These are phyloP conservation scores for Aplysina aerophoba DNA, from an alignment of 37 sponge, comb jelly and placozoan genomes.

Conservation along the genomic window DNA sequence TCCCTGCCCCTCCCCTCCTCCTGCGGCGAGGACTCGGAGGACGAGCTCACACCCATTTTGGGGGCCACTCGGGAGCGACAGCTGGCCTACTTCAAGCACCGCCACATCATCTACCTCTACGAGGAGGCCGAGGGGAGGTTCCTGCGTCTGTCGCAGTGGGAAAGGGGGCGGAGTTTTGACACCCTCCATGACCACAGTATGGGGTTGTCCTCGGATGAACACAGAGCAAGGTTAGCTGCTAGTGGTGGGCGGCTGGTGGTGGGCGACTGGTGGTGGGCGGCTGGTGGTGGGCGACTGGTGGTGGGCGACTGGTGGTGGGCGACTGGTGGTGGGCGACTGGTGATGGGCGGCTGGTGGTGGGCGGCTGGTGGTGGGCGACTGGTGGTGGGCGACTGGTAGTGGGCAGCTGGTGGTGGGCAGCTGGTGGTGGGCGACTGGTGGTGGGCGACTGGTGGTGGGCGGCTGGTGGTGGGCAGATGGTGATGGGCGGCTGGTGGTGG, in stretches of 20 bases:
- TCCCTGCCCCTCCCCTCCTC: not conserved
- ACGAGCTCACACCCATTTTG: not conserved
- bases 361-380: not conserved
- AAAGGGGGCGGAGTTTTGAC: constrained; percentile 18
- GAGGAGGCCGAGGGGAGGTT: constrained; percentile 17
- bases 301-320: not conserved
- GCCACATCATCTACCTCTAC: constrained; percentile 44
- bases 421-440: too few species aligned
- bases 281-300: too few species aligned
- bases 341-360: not conserved
- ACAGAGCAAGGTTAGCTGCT: constrained; percentile 13
- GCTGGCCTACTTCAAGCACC: constrained; percentile 25
- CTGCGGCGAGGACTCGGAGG: not conserved
- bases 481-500: not conserved
- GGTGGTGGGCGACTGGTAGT: too few species aligned
- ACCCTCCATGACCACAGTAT: constrained; percentile 32
- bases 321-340: too few species aligned
- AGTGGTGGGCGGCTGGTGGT: too few species aligned
- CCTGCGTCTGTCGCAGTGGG: constrained; percentile 34
- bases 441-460: not conserved
- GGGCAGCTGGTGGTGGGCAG: too few species aligned
- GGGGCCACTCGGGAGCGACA: not conserved
- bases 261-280: not conserved
- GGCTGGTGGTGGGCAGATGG: too few species aligned
- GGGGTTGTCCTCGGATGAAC: constrained; percentile 28